phyloP scores from a whole-genome alignment of 2,113 vertebrate genomes.

The Catharus fuscescens region DNA sequence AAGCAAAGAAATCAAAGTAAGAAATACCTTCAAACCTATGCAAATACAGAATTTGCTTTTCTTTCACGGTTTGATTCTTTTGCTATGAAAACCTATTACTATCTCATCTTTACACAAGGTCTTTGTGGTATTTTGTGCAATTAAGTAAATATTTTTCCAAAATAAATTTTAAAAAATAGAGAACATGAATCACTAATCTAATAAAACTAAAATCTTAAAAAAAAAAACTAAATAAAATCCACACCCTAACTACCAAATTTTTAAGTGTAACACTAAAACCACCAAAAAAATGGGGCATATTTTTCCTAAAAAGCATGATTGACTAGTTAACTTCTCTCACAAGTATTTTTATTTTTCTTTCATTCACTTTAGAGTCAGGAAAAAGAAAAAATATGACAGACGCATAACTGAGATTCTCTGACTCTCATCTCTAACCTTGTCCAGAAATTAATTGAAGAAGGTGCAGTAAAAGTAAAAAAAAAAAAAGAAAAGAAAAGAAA shows the following conservation, averaged over 20 bases:
- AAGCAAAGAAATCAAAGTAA: not conserved
- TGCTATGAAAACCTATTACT: not conserved
- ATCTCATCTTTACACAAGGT: slow-evolving; percentile 10
- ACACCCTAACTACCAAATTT: fast-evolving
- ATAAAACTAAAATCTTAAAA: slow-evolving; percentile 24
- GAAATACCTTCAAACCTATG: not conserved
- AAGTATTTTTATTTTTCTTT: not conserved
- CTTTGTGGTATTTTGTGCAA: slow-evolving; percentile 27
- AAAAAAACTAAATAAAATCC: not conserved
- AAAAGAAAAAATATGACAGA: not conserved
- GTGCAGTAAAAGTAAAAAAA: not conserved
- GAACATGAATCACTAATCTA: slow-evolving; percentile 21
- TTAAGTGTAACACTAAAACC: slow-evolving; percentile 27
- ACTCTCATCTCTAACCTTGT: not conserved
- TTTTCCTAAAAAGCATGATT: slow-evolving; percentile 4
- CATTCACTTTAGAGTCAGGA: not conserved
- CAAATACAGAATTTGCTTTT: not conserved
- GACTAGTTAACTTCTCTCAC: slow-evolving; percentile 21
- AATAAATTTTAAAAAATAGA: not conserved
- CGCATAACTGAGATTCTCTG: not conserved
- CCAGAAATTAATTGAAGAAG: slow-evolving; percentile 4
- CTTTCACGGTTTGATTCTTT: not conserved
- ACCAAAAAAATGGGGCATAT: slow-evolving; percentile 44
- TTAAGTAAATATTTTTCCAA: not conserved
- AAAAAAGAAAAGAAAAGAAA: not conserved